Conservation (phyloP, 2,113 vertebrate genomes). For the Hippocampus barbouri region DNA sequence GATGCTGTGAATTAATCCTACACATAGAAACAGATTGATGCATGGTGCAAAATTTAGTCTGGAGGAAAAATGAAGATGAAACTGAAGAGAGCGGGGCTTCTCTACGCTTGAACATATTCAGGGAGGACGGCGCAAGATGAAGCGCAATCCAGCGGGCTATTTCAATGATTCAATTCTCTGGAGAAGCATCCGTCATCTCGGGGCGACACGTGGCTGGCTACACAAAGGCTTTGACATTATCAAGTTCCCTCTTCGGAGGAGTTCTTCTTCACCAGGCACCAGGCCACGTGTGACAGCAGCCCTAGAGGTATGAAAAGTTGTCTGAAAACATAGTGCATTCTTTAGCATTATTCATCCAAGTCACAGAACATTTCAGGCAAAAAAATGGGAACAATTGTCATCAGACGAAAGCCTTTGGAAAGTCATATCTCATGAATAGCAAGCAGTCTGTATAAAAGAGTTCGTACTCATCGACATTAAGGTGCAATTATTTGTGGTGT, state of each 20-base stretch:
- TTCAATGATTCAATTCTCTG: not conserved
- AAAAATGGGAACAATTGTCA: not conserved
- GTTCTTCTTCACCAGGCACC: slow-evolving; percentile 8
- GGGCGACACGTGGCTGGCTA: slow-evolving; percentile 28
- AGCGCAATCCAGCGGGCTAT: not conserved
- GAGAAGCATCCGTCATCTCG: slow-evolving; percentile 9
- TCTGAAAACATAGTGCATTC: not conserved
- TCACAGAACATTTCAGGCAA: not conserved
- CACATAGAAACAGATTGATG: not conserved
- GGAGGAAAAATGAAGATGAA: not conserved
- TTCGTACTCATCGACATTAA: not conserved
- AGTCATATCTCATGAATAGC: not conserved
- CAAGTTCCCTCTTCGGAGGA: slow-evolving; percentile 16
- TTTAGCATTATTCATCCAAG: not conserved
- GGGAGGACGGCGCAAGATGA: not conserved
- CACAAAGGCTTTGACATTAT: slow-evolving; percentile 35
- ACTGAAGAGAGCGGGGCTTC: not conserved
- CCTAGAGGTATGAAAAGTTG: slow-evolving; percentile 7
- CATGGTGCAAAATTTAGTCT: not conserved
- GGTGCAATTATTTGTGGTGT: not conserved
- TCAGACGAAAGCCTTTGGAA: not conserved
- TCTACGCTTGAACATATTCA: not conserved
- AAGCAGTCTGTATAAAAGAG: slow-evolving; percentile 2
- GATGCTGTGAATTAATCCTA: not conserved
- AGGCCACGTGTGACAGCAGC: slow-evolving; percentile 39